phyloP scores from a whole-genome alignment of 2,888 invertebrate species.

The Sicus ferrugineus region DNA sequence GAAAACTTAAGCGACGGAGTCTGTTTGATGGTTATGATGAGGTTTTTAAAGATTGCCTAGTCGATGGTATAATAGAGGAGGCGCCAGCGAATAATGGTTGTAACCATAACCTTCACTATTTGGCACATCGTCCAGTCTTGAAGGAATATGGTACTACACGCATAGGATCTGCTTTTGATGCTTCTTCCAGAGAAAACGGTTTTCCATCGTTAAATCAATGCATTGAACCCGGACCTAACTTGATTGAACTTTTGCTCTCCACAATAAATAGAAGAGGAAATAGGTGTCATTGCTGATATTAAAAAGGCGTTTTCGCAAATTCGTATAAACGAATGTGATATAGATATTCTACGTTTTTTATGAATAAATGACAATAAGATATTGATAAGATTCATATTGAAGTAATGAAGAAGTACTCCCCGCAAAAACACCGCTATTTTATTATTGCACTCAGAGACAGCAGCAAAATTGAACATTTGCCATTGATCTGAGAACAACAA shows the following conservation, averaged over 20 bases:
- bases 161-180: background rate
- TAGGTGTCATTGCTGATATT: background rate
- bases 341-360: background rate
- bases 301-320: background rate
- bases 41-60: background rate
- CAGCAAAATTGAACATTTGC: too few relatives aligned
- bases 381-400: too few relatives aligned
- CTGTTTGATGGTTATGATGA: background rate
- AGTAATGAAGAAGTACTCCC: too few relatives aligned
- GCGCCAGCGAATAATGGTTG: background rate
- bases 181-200: background rate
- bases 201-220: background rate
- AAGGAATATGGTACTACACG: too few relatives aligned
- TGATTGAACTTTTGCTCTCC: too few relatives aligned
- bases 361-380: background rate
- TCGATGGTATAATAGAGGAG: background rate
- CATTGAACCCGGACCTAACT: background rate
- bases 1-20: background rate
- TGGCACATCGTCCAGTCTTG: too few relatives aligned
- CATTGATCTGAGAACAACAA: too few relatives aligned
- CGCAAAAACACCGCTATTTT: too few relatives aligned
- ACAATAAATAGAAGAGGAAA: background rate
- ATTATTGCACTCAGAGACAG: too few relatives aligned
- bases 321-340: background rate
- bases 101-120: too few relatives aligned